Percentiles rank a stretch among this genome's conserved stretches.
These are phyloP conservation scores for Mastomys natalensis DNA, from an alignment of 2,113 vertebrate genomes.

Conservation along the genomic window DNA sequence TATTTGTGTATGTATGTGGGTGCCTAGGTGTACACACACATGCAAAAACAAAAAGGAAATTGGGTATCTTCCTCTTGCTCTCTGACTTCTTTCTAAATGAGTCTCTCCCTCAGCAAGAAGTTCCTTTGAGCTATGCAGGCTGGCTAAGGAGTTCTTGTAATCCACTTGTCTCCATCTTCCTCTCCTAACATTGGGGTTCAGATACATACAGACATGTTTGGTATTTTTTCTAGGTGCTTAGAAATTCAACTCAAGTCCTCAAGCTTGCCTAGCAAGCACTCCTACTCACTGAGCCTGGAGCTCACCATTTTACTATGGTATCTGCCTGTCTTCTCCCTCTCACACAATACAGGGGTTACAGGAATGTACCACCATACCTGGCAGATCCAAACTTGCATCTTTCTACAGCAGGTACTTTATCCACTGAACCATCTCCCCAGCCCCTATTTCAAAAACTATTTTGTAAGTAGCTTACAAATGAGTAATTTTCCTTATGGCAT, in stretches of 20 bases:
- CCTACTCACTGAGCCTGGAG: not conserved
- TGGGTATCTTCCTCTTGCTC: not conserved
- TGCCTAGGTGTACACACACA: not conserved
- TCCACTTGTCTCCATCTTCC: not conserved
- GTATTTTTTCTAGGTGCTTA: not conserved
- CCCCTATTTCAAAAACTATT: not conserved
- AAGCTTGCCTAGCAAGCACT: not conserved
- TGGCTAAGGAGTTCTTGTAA: not conserved
- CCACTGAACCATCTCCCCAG: not conserved
- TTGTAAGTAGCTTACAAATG: not conserved
- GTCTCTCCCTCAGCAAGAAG: not conserved
- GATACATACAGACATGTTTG: not conserved
- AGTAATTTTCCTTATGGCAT: not conserved
- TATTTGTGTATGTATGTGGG: no score
- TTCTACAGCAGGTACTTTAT: not conserved
- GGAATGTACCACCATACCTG: not conserved
- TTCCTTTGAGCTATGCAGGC: not conserved
- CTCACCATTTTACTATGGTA: not conserved
- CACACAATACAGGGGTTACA: not conserved
- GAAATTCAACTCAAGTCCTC: not conserved
- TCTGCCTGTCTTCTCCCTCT: not conserved
- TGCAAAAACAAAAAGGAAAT: not conserved
- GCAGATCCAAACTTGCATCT: not conserved
- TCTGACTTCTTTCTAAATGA: not conserved
- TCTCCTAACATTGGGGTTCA: not conserved